Evolutionary conservation across 1,140 invertebrate genomes (phyloP).

Genomic region (Drosophila repleta): DNA sequence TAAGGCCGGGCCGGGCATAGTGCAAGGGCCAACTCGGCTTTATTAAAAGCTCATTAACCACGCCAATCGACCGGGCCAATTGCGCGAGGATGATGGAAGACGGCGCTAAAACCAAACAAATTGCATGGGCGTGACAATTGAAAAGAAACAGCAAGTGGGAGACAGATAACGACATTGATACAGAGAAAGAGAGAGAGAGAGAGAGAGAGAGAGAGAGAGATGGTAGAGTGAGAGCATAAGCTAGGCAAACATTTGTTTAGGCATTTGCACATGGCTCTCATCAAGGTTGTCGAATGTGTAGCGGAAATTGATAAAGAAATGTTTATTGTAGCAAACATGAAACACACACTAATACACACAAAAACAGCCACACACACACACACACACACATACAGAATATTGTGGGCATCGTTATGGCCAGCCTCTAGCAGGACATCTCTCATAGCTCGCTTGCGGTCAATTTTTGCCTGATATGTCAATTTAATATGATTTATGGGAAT

Average conservation of each 20-base stretch:
- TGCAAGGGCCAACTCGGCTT: constrained; percentile 25
- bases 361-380: constrained; percentile 10
- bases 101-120: constrained; percentile 28
- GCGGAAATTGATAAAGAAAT: constrained; percentile 80
- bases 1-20: constrained; percentile 14
- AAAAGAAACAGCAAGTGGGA: constrained; percentile 13
- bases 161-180: neutral
- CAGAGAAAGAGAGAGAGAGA: neutral
- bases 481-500: constrained; percentile 83
- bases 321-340: constrained; percentile 56
- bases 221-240: neutral
- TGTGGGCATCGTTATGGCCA: constrained; percentile 22
- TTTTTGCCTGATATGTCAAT: constrained; percentile 80
- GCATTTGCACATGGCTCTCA: constrained; percentile 53
- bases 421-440: constrained; percentile 11
- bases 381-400: constrained; percentile 21
- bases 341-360: constrained; percentile 15
- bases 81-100: constrained; percentile 8
- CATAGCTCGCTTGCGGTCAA: constrained; percentile 66
- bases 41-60: constrained; percentile 43
- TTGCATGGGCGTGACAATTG: constrained; percentile 39
- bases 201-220: constrained; percentile 13
- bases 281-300: constrained; percentile 37
- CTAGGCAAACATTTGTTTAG: constrained; percentile 67
- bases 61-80: constrained; percentile 26